Evolutionary conservation across 2,888 invertebrate species (phyloP).

Genomic region (Helleia helle): DNA sequence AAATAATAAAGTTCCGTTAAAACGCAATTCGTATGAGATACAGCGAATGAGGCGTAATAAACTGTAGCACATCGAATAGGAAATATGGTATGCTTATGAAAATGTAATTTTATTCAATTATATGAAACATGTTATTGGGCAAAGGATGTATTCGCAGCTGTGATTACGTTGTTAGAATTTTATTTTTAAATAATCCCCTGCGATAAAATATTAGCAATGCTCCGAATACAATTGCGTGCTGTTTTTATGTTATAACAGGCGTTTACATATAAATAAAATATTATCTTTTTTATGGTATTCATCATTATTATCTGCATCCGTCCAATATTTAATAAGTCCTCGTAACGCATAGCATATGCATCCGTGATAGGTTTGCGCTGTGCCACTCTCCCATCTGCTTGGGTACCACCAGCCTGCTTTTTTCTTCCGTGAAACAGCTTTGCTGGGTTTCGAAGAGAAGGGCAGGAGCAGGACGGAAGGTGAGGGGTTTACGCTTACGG

Average conservation of each 20-base stretch:
- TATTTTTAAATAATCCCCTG: background rate
- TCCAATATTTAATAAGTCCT: too few relatives aligned
- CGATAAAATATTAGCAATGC: conserved; percentile 3
- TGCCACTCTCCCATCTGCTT: too few relatives aligned
- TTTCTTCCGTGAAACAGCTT: too few relatives aligned
- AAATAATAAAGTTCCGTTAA: conserved; percentile 69
- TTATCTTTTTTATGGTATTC: too few relatives aligned
- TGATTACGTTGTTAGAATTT: background rate
- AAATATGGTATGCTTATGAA: conserved; percentile 24
- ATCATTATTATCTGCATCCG: too few relatives aligned
- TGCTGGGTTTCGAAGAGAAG: too few relatives aligned
- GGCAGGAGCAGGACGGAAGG: too few relatives aligned
- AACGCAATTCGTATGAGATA: conserved; percentile 69
- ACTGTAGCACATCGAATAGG: conserved; percentile 65
- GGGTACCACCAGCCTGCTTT: too few relatives aligned
- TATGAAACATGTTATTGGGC: conserved; percentile 7
- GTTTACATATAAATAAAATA: background rate
- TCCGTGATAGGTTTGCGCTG: too few relatives aligned
- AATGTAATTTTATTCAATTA: conserved; percentile 13
- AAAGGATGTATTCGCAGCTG: background rate
- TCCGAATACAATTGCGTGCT: background rate
- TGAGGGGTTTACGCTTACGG: too few relatives aligned
- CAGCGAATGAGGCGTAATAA: conserved; percentile 63
- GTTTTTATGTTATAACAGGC: background rate
- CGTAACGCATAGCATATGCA: too few relatives aligned